These are phyloP conservation scores for Falco rusticolus DNA, from an alignment of 2,797 vertebrate genomes.

Conservation along the genomic window DNA sequence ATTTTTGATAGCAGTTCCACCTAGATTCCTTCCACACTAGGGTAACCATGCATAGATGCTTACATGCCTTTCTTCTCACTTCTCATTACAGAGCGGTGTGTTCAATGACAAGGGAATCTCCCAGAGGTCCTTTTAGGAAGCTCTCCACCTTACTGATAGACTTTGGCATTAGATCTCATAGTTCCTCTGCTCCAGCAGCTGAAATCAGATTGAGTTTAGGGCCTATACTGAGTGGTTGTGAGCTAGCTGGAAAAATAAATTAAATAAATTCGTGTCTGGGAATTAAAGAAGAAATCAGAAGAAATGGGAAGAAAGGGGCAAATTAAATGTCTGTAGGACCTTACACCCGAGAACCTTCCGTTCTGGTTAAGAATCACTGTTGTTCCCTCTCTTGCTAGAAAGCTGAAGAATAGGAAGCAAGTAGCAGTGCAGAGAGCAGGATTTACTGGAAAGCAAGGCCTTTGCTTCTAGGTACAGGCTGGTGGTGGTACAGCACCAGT, in stretches of 20 bases:
- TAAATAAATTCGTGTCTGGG: background rate
- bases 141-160: background rate
- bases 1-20: background rate
- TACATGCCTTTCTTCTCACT: background rate
- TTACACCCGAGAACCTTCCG: background rate
- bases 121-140: background rate
- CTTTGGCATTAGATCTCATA: background rate
- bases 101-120: background rate
- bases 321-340: background rate
- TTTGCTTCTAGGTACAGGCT: background rate
- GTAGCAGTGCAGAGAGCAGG: background rate
- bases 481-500: background rate
- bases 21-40: background rate
- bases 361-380: background rate
- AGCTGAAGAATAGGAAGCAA: background rate
- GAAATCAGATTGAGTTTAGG: background rate
- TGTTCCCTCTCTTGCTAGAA: background rate
- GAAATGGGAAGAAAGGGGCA: background rate
- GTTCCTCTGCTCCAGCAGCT: background rate
- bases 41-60: fast-evolving
- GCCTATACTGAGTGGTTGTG: background rate
- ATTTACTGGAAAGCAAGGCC: background rate
- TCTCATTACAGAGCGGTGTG: background rate
- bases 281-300: background rate
- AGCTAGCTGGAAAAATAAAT: background rate